A percentile compares a stretch with the other conserved stretches of the same genome.
phyloP scores from a whole-genome alignment of 1,140 invertebrate genomes.

The Augochlora pura region DNA sequence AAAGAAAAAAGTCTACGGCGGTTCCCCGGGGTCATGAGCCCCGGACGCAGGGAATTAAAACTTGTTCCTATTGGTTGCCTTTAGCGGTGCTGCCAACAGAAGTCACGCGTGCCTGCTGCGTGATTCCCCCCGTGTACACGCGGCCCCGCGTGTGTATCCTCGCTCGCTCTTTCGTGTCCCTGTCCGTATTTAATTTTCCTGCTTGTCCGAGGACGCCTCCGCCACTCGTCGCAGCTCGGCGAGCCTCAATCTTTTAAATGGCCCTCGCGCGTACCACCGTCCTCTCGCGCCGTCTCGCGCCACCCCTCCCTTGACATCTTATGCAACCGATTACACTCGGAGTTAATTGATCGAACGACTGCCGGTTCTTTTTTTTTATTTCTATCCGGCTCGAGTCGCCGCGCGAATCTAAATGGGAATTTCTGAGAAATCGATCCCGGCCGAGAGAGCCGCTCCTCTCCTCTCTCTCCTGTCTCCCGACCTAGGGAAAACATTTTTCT shows the following conservation, averaged over 20 bases:
- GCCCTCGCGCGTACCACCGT: background rate
- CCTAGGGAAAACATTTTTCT: background rate
- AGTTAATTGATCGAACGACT: background rate
- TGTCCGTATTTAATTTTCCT: slow-evolving; percentile 9
- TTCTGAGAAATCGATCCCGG: background rate
- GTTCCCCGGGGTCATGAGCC: slow-evolving; percentile 62
- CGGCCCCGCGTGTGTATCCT: too few species aligned
- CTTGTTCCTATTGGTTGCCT: slow-evolving; percentile 40
- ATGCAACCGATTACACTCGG: background rate
- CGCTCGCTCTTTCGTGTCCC: too few species aligned
- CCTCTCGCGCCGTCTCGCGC: too few species aligned
- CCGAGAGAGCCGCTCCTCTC: too few species aligned
- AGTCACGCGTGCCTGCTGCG: slow-evolving; percentile 57
- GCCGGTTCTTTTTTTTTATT: background rate
- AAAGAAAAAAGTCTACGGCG: slow-evolving; percentile 53
- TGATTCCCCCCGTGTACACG: slow-evolving; percentile 24
- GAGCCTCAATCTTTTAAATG: slow-evolving; percentile 9
- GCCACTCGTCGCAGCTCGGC: background rate
- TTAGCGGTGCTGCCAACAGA: slow-evolving; percentile 17
- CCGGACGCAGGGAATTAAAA: slow-evolving; percentile 53
- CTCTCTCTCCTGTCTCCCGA: background rate
- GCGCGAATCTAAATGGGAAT: background rate
- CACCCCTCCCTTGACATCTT: background rate
- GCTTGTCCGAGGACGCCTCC: background rate
- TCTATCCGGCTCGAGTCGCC: background rate